Evolutionary conservation across 2,797 vertebrate genomes (phyloP), one percentile per base, ranked within the genome.

Genomic region (Microctenopoma steveboyesi): DNA sequence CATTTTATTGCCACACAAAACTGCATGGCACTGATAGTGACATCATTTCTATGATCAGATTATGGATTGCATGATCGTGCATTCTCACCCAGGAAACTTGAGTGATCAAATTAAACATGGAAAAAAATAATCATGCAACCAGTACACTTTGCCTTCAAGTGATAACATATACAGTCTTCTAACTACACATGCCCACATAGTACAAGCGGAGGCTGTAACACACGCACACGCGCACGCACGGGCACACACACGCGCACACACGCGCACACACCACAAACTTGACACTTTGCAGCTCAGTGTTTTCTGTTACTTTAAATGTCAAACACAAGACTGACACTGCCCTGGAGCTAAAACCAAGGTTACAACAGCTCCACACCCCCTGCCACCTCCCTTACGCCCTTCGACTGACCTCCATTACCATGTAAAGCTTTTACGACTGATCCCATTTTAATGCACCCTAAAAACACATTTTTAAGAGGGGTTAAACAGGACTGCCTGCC

Each of bases 221-320:
- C 25, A 54, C 8, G 62, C 39, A 16, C 11, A 37, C 28, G 27
- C 14, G 37, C 35, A 30, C 51, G 37, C 18, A 18, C 18, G 18
- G 1, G 18, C 18, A 18, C 18, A 1, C 18, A 18, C 18, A 18
- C 18, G 18, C 18, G 18, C 18, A 18, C 39, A 16, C 11, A 37
- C 28, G 27, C 14, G 37, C 35, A 30, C 51, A 43, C n/a, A 51
- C 22, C 22, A 1, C 22, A 22, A 22, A 22, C 22, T 22, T 48
- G 33, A 54, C 49, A 66, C 12, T 65, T 64, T 43, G 28, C 30
- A 63, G 16, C 55, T 39, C 4, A 51, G 47, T 42, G 25, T 74
- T 84, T 73, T 78, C 25, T 55, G 18, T 55, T 58, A 42, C 39
- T 53, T 71, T 61, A 73, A 83, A 85, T 82, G 73, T 77, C 80